Percentiles rank a stretch among this genome's conserved stretches.
Evolutionary conservation across 2,888 invertebrate species (phyloP).

Genomic region (Thecophora atra): DNA sequence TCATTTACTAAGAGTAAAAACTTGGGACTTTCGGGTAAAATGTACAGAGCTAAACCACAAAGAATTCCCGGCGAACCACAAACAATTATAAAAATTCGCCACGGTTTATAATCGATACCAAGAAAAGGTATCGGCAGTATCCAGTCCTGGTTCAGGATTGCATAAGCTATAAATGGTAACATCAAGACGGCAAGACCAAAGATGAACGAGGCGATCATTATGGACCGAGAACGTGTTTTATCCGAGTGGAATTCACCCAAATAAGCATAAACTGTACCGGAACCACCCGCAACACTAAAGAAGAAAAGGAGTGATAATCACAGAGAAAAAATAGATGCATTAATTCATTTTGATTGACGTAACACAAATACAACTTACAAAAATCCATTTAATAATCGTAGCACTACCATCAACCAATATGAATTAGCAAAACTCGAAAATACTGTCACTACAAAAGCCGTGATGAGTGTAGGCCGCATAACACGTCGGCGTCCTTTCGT

Average conservation of each 20-base stretch:
- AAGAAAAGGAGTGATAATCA: too few relatives aligned
- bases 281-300: conserved; percentile 64
- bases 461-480: conserved; percentile 66
- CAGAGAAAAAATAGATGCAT: too few relatives aligned
- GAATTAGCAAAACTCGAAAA: conserved; percentile 67
- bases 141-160: conserved; percentile 59
- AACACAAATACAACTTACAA: conserved; percentile 62
- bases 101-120: conserved; percentile 56
- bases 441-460: conserved; percentile 66
- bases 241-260: conserved; percentile 68
- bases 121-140: conserved; percentile 50
- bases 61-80: conserved; percentile 58
- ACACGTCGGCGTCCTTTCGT: conserved; percentile 67
- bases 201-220: conserved; percentile 59
- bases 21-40: conserved; percentile 62
- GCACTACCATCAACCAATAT: conserved; percentile 67
- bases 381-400: conserved; percentile 68
- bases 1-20: conserved; percentile 55
- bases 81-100: conserved; percentile 59
- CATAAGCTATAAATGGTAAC: conserved; percentile 58
- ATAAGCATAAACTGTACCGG: conserved; percentile 68
- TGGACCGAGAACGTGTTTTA: conserved; percentile 65
- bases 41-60: conserved; percentile 51
- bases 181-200: conserved; percentile 57
- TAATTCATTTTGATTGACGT: background rate